Conservation (phyloP, 2,113 vertebrate species). For the Engraulis encrasicolus region DNA sequence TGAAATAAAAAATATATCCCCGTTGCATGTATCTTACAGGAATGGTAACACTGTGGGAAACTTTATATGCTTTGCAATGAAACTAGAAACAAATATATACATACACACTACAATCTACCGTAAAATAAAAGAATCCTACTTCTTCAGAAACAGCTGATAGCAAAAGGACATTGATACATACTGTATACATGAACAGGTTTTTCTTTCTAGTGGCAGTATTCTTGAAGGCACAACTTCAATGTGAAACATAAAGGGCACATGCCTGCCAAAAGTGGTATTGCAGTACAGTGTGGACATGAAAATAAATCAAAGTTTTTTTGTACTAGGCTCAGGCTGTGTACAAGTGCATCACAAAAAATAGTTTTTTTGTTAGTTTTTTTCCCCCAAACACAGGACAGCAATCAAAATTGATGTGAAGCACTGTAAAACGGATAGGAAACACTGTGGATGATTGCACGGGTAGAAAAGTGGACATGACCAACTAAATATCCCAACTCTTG, state of each 20-base stretch:
- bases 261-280: background rate
- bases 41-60: background rate
- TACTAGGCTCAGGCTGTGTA: background rate
- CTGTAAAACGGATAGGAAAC: background rate
- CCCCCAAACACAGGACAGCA: background rate
- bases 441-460: background rate
- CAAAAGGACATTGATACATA: too few relatives aligned
- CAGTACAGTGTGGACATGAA: slow-evolving; percentile 5
- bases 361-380: too few relatives aligned
- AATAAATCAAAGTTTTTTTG: background rate
- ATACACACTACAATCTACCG: background rate
- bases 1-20: background rate
- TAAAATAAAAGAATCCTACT: background rate
- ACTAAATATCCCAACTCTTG: background rate
- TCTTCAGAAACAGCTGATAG: background rate
- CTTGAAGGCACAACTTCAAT: background rate
- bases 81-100: background rate
- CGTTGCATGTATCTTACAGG: background rate
- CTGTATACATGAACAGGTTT: background rate
- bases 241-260: background rate
- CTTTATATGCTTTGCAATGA: background rate
- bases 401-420: background rate
- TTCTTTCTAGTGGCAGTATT: background rate
- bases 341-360: background rate
- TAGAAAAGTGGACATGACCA: background rate